Evolutionary conservation across 2,113 vertebrate species (phyloP), one percentile per base, ranked within the genome.

Genomic region (Sigmodon hispidus): DNA sequence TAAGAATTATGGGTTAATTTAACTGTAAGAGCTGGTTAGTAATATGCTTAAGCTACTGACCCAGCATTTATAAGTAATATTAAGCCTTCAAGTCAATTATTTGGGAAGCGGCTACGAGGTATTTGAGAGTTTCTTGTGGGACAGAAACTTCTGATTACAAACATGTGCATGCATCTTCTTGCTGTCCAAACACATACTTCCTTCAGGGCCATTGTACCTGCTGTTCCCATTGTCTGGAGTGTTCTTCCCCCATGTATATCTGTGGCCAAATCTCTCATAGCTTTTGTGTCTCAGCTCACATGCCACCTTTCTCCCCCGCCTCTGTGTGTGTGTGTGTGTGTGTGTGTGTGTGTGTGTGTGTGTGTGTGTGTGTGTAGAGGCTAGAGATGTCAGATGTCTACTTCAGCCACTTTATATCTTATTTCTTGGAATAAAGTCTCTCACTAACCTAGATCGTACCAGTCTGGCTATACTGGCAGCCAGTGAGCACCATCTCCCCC

Each of bases 181-280:
- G 0, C 31, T 67, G 24, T 57, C 48, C 13, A 3, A 72, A 59
- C 17, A 43, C 7, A 17, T 9, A 43, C 21, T 52, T 17, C 29
- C 81, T 84, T 45, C 94, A 86, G 93, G 91, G 24, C 70, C 34
- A 65, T 83, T n/a, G 89, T 50, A 92, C 81, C 31, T 43, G 34
- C 65, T 10, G 2, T 9, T 70, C 34, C 48, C 26, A 5, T 43
- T 13, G 4, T 24, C 21, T 45, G 19, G 1, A 57, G 6, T 48
- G 48, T 81, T 36, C 40, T 21, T 50, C 22, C 36, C 50, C 72
- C 22, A 40, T 43, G 12, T 2, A 13, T 50, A 52, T 36, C 10
- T 6, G 5, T 5, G n/a, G 21, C 8, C 26, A 48, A 7, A 11
- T 43, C 48, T 61, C 55, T 72, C 40, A 0, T n/a, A 76, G 57